Percentiles rank a stretch among this genome's conserved stretches.
phyloP scores from a whole-genome alignment of 1,140 invertebrate genomes.

The Zeugodacus cucurbitae region DNA sequence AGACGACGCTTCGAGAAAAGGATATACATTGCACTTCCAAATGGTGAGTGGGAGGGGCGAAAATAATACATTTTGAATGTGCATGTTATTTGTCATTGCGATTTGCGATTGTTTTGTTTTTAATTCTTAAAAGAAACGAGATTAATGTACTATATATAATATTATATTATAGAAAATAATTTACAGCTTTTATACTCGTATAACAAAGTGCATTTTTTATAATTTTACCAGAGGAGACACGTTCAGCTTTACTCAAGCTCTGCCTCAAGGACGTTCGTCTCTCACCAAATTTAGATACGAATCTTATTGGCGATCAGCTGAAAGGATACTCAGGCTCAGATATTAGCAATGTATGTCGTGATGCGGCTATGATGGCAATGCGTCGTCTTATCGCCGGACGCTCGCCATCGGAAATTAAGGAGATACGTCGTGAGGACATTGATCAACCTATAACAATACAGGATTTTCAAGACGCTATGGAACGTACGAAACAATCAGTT shows the following conservation, averaged over 20 bases:
- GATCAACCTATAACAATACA: conserved; percentile 89
- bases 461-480: conserved; percentile 90
- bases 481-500: conserved; percentile 95
- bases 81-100: too few relatives aligned
- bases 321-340: conserved; percentile 98
- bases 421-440: conserved; percentile 92
- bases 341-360: conserved; percentile 97
- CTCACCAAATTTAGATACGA: conserved; percentile 81
- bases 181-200: too few relatives aligned
- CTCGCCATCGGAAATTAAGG: conserved; percentile 91
- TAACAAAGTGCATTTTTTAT: too few relatives aligned
- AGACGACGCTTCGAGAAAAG: conserved; percentile 96
- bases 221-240: conserved; percentile 73
- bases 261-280: conserved; percentile 92
- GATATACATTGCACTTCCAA: conserved; percentile 98
- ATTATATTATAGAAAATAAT: too few relatives aligned
- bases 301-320: conserved; percentile 81
- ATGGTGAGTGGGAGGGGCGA: conserved; percentile 69
- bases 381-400: conserved; percentile 91
- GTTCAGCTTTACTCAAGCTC: conserved; percentile 88
- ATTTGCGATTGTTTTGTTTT: too few relatives aligned
- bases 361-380: conserved; percentile 99
- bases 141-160: too few relatives aligned
- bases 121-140: too few relatives aligned
- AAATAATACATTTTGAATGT: neutral